These are phyloP conservation scores for Lordiphosa stackelbergi DNA, from an alignment of 1,140 invertebrate genomes.

Conservation along the genomic window DNA sequence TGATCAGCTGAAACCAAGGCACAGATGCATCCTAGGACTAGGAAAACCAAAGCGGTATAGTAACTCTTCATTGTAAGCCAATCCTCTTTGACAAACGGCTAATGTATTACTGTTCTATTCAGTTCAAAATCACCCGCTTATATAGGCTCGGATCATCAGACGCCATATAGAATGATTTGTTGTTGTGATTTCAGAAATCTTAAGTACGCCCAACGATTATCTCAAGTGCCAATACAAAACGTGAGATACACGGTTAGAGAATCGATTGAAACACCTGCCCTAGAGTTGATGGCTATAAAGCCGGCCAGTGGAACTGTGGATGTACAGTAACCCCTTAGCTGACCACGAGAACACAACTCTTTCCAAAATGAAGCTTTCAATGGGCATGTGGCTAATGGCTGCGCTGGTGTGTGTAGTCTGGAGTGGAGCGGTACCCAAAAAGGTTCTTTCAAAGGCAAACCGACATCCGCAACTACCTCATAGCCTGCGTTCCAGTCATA, in stretches of 20 bases:
- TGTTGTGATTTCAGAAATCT: conserved; percentile 59
- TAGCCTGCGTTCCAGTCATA: neutral
- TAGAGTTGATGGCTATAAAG: conserved; percentile 39
- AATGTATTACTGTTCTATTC: conserved; percentile 32
- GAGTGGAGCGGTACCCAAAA: conserved; percentile 43
- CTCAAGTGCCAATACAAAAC: conserved; percentile 46
- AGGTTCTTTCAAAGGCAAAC: conserved; percentile 18
- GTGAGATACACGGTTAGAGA: conserved; percentile 35
- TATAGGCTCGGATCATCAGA: conserved; percentile 41
- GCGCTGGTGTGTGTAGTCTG: conserved; percentile 14
- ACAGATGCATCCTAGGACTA: neutral
- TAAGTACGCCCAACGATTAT: conserved; percentile 38
- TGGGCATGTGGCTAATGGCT: conserved; percentile 13
- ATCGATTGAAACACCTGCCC: conserved; percentile 1
- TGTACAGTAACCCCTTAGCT: conserved; percentile 44
- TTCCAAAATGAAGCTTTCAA: conserved; percentile 31
- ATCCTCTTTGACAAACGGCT: conserved; percentile 8
- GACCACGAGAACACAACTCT: conserved; percentile 28
- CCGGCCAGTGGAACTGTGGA: neutral
- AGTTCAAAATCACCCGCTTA: conserved; percentile 27
- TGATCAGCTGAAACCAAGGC: conserved; percentile 19
- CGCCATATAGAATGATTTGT: conserved; percentile 10
- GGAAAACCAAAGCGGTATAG: conserved; percentile 17
- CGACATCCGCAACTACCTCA: conserved; percentile 56
- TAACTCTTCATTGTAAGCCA: conserved; percentile 10